Conservation (phyloP, 2,113 vertebrate species). For the Gallinago jamesoni region DNA sequence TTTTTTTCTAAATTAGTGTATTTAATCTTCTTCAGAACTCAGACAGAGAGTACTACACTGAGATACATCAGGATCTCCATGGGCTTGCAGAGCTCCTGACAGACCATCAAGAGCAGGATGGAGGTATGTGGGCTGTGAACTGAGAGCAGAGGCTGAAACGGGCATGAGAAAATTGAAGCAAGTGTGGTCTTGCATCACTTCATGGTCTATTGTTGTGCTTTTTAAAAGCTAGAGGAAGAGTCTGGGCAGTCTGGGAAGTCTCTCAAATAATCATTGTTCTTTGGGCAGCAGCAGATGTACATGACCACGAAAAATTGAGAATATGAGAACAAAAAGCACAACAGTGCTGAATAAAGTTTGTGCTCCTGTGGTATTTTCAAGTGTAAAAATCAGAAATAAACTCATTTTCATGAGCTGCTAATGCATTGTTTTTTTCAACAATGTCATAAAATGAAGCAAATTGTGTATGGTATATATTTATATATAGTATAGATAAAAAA, state of each 20-base stretch:
- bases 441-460: background rate
- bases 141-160: background rate
- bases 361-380: background rate
- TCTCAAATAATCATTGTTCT: background rate
- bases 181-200: background rate
- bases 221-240: background rate
- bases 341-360: accelerated
- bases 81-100: background rate
- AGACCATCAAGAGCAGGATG: background rate
- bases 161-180: background rate
- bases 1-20: background rate
- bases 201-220: background rate
- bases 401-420: background rate
- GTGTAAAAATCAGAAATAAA: background rate
- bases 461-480: background rate
- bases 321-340: background rate
- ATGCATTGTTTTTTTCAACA: background rate
- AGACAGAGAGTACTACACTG: background rate
- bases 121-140: background rate
- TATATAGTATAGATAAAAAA: background rate
- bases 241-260: background rate
- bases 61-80: background rate
- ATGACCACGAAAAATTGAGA: background rate
- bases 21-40: background rate
- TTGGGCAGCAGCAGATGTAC: background rate